A percentile compares a stretch with the other conserved stretches of the same genome.
Evolutionary conservation across 2,113 vertebrate species (phyloP).

Genomic region (Saccopteryx leptura): DNA sequence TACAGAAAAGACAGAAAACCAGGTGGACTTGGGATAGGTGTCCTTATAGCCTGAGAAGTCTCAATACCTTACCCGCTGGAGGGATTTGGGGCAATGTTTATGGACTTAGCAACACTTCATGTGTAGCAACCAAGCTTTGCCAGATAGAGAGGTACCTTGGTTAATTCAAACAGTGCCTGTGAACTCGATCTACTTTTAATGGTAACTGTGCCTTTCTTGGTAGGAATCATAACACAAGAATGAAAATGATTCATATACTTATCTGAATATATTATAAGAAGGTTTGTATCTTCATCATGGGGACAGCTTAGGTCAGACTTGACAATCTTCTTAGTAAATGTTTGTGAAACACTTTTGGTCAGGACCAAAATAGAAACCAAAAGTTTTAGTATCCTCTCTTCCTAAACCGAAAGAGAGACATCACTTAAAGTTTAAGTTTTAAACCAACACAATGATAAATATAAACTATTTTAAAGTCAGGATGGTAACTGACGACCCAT

Average conservation of each 20-base stretch:
- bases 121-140: neutral
- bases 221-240: slow-evolving; percentile 34
- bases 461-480: slow-evolving; percentile 68
- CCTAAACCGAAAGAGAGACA: slow-evolving; percentile 19
- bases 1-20: neutral
- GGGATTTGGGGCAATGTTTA: slow-evolving; percentile 31
- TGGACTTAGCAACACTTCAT: neutral
- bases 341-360: slow-evolving; percentile 76
- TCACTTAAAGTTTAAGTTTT: slow-evolving; percentile 76
- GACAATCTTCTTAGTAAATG: slow-evolving; percentile 64
- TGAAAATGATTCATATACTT: slow-evolving; percentile 47
- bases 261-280: slow-evolving; percentile 39
- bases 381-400: slow-evolving; percentile 56
- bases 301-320: slow-evolving; percentile 46
- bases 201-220: neutral
- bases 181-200: slow-evolving; percentile 58
- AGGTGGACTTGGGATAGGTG: neutral
- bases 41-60: neutral
- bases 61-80: neutral
- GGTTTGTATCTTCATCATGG: slow-evolving; percentile 1
- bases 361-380: slow-evolving; percentile 73
- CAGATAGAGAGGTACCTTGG: neutral
- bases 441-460: slow-evolving; percentile 71
- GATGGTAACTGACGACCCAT: slow-evolving; percentile 61
- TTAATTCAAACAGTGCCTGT: slow-evolving; percentile 13